Conservation (phyloP, 2,888 invertebrate species). For the Lamellibrachia satsuma region DNA sequence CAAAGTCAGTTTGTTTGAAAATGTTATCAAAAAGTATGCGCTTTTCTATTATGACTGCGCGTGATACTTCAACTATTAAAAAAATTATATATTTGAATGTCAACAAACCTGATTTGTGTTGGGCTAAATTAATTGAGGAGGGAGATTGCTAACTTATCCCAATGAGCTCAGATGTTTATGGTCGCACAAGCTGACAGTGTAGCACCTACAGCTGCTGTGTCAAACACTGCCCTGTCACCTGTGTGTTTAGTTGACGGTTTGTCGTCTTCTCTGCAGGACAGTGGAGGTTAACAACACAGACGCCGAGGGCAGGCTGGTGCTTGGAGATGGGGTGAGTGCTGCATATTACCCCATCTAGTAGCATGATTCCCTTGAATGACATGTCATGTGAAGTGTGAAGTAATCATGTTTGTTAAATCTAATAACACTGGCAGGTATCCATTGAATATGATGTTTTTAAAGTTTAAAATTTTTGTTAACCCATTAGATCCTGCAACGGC, state of each 20-base stretch:
- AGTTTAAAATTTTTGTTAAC: no score
- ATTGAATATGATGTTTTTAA: no score
- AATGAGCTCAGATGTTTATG: not conserved
- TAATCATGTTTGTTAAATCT: not conserved
- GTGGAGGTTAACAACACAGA: constrained; percentile 95
- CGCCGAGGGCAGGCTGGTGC: constrained; percentile 88
- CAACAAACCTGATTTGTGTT: no score
- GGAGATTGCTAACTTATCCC: not conserved
- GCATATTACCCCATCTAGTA: constrained; percentile 29
- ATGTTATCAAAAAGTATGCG: no score
- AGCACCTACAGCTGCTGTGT: not conserved
- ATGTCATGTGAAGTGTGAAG: not conserved
- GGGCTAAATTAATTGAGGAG: no score
- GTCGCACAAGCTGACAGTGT: not conserved
- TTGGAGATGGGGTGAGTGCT: constrained; percentile 78
- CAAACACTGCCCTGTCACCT: not conserved
- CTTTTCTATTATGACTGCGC: no score
- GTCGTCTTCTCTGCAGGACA: constrained; percentile 69
- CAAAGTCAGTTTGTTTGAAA: no score
- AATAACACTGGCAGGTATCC: no score
- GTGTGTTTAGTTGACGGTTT: not conserved
- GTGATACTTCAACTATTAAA: no score
- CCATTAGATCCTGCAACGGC: no score
- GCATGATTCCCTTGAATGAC: not conserved
- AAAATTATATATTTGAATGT: no score